Percentiles rank a stretch among this genome's conserved stretches.
Evolutionary conservation across 2,113 vertebrate species (phyloP).

Genomic region (Calypte anna): DNA sequence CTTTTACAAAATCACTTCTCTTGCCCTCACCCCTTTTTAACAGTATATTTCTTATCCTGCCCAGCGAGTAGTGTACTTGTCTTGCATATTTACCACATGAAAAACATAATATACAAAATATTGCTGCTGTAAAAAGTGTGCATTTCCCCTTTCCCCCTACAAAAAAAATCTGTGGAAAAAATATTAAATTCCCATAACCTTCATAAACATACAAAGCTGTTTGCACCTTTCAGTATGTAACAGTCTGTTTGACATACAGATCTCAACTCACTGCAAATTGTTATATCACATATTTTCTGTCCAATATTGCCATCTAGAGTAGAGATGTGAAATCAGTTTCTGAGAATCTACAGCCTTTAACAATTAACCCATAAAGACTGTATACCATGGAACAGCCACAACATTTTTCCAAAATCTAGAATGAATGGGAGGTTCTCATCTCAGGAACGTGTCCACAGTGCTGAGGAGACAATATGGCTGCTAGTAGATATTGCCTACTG

Average conservation of each 20-base stretch:
- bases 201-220: slow-evolving; percentile 79
- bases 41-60: slow-evolving; percentile 61
- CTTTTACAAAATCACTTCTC: slow-evolving; percentile 52
- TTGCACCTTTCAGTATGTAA: slow-evolving; percentile 78
- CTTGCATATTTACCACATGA: slow-evolving; percentile 78
- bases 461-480: slow-evolving; percentile 77
- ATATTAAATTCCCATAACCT: slow-evolving; percentile 82
- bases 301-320: slow-evolving; percentile 88
- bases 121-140: slow-evolving; percentile 84
- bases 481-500: slow-evolving; percentile 70
- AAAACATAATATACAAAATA: slow-evolving; percentile 87
- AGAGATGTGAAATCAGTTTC: slow-evolving; percentile 75
- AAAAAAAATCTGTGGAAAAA: slow-evolving; percentile 84
- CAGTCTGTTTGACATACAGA: slow-evolving; percentile 77
- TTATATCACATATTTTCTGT: slow-evolving; percentile 76
- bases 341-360: slow-evolving; percentile 73
- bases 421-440: slow-evolving; percentile 75
- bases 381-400: slow-evolving; percentile 66
- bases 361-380: slow-evolving; percentile 75
- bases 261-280: slow-evolving; percentile 71
- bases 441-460: slow-evolving; percentile 78
- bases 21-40: slow-evolving; percentile 44
- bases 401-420: slow-evolving; percentile 77
- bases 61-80: slow-evolving; percentile 74
- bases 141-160: slow-evolving; percentile 80